A percentile compares a stretch with the other conserved stretches of the same genome.
Conservation (phyloP, 1,140 invertebrate genomes). For the Archegozetes longisetosus region DNA sequence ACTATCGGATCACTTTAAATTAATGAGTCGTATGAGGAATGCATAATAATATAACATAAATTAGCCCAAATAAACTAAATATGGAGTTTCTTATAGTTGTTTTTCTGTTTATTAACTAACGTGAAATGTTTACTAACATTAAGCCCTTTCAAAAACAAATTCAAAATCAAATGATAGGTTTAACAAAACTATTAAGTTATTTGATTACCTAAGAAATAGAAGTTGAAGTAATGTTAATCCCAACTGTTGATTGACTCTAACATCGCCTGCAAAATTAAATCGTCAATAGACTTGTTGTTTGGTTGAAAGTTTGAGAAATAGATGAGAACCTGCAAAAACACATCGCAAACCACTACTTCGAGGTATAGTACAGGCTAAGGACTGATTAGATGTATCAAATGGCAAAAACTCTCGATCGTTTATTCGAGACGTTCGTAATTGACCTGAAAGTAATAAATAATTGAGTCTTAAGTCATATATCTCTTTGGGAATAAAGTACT, state of each 20-base stretch:
- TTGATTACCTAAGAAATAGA: slow-evolving; percentile 22
- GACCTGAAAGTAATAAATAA: not conserved
- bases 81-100: no score
- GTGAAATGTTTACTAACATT: not conserved
- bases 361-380: not conserved
- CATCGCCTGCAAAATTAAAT: slow-evolving; percentile 33
- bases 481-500: no score
- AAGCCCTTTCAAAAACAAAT: no score
- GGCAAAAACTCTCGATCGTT: slow-evolving; percentile 17
- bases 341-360: not conserved
- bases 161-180: not conserved
- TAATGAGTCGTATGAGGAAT: no score
- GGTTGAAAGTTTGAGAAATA: slow-evolving; percentile 30
- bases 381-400: slow-evolving; percentile 13
- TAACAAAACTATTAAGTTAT: not conserved
- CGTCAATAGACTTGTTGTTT: no score
- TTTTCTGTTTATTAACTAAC: not conserved
- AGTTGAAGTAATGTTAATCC: slow-evolving; percentile 30
- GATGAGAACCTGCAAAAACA: not conserved
- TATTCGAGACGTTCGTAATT: slow-evolving; percentile 1
- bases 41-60: no score
- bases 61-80: no score
- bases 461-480: not conserved
- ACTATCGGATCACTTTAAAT: no score
- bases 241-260: slow-evolving; percentile 35